Conservation (phyloP, 1,140 invertebrate species). For the Bombus vancouverensis region DNA sequence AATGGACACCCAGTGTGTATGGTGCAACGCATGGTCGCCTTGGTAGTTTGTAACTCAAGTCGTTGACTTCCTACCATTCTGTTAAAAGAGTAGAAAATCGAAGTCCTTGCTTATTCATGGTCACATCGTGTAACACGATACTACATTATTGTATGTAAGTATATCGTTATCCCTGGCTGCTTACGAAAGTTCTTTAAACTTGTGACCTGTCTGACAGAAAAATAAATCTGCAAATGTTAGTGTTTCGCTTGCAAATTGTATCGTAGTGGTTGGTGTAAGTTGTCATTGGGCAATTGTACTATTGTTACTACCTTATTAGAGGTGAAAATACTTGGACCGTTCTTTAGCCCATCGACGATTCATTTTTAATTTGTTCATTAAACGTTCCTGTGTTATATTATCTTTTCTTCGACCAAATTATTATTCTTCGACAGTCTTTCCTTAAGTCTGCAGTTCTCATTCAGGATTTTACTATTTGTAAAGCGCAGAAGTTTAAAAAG, state of each 20-base stretch:
- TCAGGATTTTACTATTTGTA: neutral
- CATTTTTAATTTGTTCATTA: no score
- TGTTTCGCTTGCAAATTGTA: neutral
- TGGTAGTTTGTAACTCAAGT: constrained; percentile 26
- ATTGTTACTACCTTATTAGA: neutral
- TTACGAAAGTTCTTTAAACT: neutral
- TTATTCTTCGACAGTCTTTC: neutral
- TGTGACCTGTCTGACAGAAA: no score
- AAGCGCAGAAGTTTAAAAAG: neutral
- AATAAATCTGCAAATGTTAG: neutral
- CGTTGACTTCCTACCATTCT: constrained; percentile 31
- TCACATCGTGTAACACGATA: constrained; percentile 2
- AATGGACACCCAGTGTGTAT: constrained; percentile 38
- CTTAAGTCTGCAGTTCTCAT: neutral
- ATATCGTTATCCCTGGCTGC: neutral
- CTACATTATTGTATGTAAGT: neutral
- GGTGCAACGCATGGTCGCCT: constrained; percentile 1
- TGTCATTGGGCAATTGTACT: neutral
- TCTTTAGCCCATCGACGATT: neutral
- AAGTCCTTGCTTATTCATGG: neutral
- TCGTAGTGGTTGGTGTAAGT: neutral
- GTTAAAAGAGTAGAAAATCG: constrained; percentile 18
- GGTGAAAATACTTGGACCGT: neutral
- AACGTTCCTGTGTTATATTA: neutral
- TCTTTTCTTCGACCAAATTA: neutral